Base-by-base conservation (phyloP, 1,140 invertebrate species). In the Lasioglossum baleicum region DNA sequence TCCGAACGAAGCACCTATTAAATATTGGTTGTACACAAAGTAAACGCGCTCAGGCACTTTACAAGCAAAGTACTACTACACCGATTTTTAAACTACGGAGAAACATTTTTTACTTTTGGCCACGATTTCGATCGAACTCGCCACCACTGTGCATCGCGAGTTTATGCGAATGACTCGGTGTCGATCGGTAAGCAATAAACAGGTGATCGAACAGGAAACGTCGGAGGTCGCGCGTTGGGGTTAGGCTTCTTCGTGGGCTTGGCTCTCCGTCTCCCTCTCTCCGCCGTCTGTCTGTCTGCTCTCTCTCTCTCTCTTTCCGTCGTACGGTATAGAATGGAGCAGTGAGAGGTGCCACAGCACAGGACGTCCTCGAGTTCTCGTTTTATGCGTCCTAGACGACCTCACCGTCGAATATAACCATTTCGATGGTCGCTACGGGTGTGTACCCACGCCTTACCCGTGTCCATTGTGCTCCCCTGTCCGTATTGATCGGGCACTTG, bases 391-490 rank as follows among this genome's bases (percentile, higher is more conserved):
- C 90, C 91, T 91, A 89, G 84, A 82, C 90, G 90, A 90, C 91
- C 91, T 92, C 87, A 90, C 78, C 82, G 88, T 90, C 90, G 87
- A 91, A 92, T 91, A 92, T 91, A 91, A 91, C 88, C 88, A 88
- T 89, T 91, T 91, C 84, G 83, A 84, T 72, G 80, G 58, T 73
- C 64, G 22, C 31, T n/a, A 1, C 20, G 3, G 26, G 31, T 13
- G 20, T 6, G 22, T 67, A 69, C 65, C 51, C 53, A 67, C 75
- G 65, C 64, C 61, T 69, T 73, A 17, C 67, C 63, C 31, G 53
- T 15, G 42, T n/a, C 72, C 78, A 74, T 85, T 84, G 60, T 74
- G 40, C 70, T 82, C 51, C 60, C 61, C 56, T 60, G 69, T 60
- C 67, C 56, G 35, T 35, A 35, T 35, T 35, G n/a, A 63, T 80